Conservation (phyloP, 2,113 vertebrate species). For the Elaphurus davidianus region DNA sequence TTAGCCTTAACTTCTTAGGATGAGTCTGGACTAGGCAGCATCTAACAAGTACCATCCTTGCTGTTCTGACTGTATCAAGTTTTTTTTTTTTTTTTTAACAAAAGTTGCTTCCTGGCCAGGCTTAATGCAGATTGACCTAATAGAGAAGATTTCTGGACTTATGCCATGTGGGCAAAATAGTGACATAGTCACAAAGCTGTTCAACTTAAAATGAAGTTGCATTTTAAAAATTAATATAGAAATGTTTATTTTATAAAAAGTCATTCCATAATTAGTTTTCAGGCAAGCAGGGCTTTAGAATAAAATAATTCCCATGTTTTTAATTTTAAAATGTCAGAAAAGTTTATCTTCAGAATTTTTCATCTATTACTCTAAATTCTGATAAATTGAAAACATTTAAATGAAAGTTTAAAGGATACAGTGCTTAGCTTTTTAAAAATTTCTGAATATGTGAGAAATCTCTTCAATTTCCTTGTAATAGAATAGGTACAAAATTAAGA, state of each 20-base stretch:
- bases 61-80: not conserved
- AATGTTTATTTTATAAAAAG: not conserved
- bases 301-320: not conserved
- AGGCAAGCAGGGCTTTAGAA: not conserved
- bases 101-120: not conserved
- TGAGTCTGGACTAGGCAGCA: not conserved
- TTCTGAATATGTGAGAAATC: not conserved
- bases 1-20: not conserved
- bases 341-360: not conserved
- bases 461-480: not conserved
- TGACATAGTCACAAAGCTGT: not conserved
- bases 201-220: not conserved
- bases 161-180: not conserved
- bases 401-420: not conserved
- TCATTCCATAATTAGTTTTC: not conserved
- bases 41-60: not conserved
- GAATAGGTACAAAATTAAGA: not conserved
- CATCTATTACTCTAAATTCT: not conserved
- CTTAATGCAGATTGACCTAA: not conserved
- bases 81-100: fast-evolving
- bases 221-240: not conserved
- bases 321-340: not conserved
- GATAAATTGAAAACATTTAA: not conserved
- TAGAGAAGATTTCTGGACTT: not conserved
- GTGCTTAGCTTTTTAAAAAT: not conserved